phyloP scores from a whole-genome alignment of 1,140 invertebrate genomes.

The Teleopsis dalmanni region DNA sequence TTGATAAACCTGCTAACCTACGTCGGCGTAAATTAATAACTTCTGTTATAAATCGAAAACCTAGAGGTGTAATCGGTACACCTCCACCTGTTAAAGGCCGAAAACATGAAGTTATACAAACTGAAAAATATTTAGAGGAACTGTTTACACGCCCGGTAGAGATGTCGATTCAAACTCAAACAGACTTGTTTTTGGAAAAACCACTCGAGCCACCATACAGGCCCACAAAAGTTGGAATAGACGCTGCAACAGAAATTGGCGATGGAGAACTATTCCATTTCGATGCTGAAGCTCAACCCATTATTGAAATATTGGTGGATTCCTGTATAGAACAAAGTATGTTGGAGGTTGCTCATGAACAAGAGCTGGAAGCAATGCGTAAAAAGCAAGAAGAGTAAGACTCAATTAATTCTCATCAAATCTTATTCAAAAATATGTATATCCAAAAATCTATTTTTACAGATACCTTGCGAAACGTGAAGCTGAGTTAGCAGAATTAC shows the following conservation, averaged over 20 bases:
- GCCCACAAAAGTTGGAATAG: constrained; percentile 68
- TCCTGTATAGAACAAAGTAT: constrained; percentile 81
- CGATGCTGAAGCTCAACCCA: constrained; percentile 78
- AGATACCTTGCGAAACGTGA: constrained; percentile 67
- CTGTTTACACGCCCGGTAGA: constrained; percentile 63
- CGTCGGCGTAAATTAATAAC: constrained; percentile 49
- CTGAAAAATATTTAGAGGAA: constrained; percentile 80
- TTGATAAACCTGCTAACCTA: constrained; percentile 46
- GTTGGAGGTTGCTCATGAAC: constrained; percentile 72
- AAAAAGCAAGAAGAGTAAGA: constrained; percentile 61
- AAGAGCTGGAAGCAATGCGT: constrained; percentile 63
- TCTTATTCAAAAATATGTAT: background rate
- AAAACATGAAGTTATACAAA: constrained; percentile 77
- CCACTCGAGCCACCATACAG: constrained; percentile 66
- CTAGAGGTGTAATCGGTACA: constrained; percentile 51
- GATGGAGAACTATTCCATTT: constrained; percentile 87
- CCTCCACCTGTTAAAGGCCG: constrained; percentile 69
- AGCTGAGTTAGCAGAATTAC: constrained; percentile 68
- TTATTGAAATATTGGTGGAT: constrained; percentile 78
- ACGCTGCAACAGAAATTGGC: constrained; percentile 75
- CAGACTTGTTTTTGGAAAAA: constrained; percentile 75
- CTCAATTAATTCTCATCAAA: background rate
- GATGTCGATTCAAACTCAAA: constrained; percentile 69
- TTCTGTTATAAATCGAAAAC: constrained; percentile 36
- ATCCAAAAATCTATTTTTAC: background rate